Base-by-base conservation (phyloP, 2,797 vertebrate species). In the Pseudochromis fuscus region DNA sequence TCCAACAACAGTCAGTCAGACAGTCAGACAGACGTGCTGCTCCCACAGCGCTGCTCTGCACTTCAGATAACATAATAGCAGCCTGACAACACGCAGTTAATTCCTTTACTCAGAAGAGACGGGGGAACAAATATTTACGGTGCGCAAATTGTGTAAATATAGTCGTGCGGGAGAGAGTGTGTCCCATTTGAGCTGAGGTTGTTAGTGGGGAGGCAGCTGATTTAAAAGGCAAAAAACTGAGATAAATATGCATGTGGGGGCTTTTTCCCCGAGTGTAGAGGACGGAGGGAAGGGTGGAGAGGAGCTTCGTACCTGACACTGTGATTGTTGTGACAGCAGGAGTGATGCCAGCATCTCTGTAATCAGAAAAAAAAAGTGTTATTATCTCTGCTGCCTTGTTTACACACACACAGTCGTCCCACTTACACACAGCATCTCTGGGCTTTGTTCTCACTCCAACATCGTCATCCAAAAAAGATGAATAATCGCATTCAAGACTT, bases 311-410 rank as follows among this genome's bases (percentile, higher is more conserved):
- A 99, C 98, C 97, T 94, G 97, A 97, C 79, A 96, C 95, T 4
- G 96, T 96, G 91, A 96, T 94, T 69, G 96, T 89, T 19, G 96
- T 96, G 80, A 96, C 87, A 1, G 95, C 90, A 79, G 97, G 97
- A 90, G 92, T 96, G 89, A 98, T 93, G 85, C 98, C 98, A 4
- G 98, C 96, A 53, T 99, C 98, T 76, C 98, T 99, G 93, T 49
- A 83, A 79, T 70, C 30, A 83, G 30, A 87, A 58, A 72, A 66
- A 73, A 58, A 64, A 59, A 65, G 24, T 10, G 49, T 81, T 35
- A 88, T 69, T 31, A 38, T 68, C 71, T 77, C 66, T 55, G 52
- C 46, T 18, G 19, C 58, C 44, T 27, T 58, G 58, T 68, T 71
- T 50, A 69, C 5, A 50, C 7, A 56, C 21, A 67, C 46, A 18